Conservation (phyloP, 2,888 invertebrate species). For the Athalia circularis region DNA sequence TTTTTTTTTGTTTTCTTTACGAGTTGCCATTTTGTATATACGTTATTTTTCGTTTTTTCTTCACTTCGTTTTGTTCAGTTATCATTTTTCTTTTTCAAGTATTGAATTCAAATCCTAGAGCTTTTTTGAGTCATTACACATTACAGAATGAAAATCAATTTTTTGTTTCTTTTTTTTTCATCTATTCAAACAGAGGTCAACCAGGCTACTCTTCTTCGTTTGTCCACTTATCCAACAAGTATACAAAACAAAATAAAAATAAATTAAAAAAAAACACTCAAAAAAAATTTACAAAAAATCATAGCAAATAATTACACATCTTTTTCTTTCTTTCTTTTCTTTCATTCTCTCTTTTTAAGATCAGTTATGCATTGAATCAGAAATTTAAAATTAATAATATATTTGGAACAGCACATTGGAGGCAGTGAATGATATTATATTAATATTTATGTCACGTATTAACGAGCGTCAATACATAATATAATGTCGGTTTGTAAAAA, state of each 20-base stretch:
- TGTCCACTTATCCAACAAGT: background rate
- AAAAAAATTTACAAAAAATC: background rate
- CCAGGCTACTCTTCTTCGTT: slow-evolving; percentile 26
- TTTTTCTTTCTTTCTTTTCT: background rate
- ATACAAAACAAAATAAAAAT: background rate
- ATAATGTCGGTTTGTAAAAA: no score
- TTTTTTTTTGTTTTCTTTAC: no score
- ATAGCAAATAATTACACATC: slow-evolving; percentile 1
- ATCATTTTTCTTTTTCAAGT: background rate
- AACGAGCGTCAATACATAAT: no score
- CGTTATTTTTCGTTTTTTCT: background rate
- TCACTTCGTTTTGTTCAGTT: no score
- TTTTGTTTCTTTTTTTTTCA: background rate
- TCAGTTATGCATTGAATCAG: background rate
- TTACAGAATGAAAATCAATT: background rate
- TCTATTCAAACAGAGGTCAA: background rate
- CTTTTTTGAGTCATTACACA: background rate
- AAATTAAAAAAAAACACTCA: background rate
- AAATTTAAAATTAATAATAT: background rate
- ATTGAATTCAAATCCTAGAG: slow-evolving; percentile 27
- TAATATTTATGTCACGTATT: no score
- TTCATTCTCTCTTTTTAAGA: background rate
- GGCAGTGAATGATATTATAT: no score
- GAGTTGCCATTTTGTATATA: slow-evolving; percentile 5
- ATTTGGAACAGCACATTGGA: no score